Conservation (phyloP, 2,888 invertebrate genomes). For the Scaptomyza polygonia region DNA sequence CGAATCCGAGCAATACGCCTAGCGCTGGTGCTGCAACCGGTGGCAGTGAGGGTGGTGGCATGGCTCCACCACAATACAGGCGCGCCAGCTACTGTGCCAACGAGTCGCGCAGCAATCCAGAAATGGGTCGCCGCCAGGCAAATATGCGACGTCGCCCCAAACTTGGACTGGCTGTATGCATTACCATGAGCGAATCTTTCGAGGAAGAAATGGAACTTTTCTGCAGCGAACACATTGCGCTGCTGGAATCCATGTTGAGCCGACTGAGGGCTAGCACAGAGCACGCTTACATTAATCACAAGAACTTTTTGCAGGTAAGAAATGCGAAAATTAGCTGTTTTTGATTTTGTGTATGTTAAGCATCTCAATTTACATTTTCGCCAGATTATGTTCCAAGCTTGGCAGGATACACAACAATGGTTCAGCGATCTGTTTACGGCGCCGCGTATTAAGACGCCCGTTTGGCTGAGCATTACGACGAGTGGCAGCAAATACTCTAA, state of each 20-base stretch:
- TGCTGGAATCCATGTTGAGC: conserved; percentile 90
- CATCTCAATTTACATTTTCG: not conserved
- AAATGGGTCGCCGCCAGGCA: conserved; percentile 78
- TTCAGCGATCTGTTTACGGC: conserved; percentile 89
- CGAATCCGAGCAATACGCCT: conserved; percentile 24
- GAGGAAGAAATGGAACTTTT: conserved; percentile 89
- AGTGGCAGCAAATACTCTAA: conserved; percentile 83
- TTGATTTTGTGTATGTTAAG: not conserved
- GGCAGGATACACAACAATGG: conserved; percentile 85
- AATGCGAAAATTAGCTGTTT: not conserved
- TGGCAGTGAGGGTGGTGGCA: conserved; percentile 79
- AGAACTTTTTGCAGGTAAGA: conserved; percentile 85
- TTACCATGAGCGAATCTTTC: conserved; percentile 86
- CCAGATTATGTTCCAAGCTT: conserved; percentile 85
- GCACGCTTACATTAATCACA: conserved; percentile 86
- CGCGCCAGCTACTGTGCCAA: conserved; percentile 79
- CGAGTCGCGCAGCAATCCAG: conserved; percentile 83
- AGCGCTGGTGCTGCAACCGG: conserved; percentile 35
- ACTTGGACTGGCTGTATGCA: conserved; percentile 88
- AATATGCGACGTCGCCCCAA: conserved; percentile 84
- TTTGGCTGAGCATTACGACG: conserved; percentile 87
- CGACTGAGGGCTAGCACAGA: conserved; percentile 89
- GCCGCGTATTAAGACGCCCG: conserved; percentile 87
- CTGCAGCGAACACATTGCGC: conserved; percentile 91
- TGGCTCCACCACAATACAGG: conserved; percentile 75